Conservation (phyloP, 2,113 vertebrate species). For the Percopsis transmontana region DNA sequence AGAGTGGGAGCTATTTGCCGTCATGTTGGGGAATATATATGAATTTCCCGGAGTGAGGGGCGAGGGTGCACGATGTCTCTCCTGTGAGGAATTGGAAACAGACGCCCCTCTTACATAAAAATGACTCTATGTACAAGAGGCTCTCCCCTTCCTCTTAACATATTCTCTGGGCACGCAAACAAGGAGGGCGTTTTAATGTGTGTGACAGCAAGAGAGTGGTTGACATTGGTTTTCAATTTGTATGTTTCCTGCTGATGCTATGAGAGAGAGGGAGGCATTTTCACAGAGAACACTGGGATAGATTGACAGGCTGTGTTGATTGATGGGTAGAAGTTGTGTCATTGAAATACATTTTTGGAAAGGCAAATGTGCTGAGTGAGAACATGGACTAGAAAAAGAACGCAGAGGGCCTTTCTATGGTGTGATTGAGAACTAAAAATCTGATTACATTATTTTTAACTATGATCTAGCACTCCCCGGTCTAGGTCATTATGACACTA, state of each 20-base stretch:
- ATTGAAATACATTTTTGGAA: slow-evolving; percentile 37
- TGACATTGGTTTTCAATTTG: slow-evolving; percentile 32
- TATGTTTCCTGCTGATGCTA: background rate
- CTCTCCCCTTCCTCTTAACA: slow-evolving; percentile 66
- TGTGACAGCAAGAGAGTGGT: slow-evolving; percentile 56
- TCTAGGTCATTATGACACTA: no score
- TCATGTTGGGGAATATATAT: slow-evolving; percentile 61
- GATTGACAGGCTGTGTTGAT: slow-evolving; percentile 44
- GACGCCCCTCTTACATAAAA: slow-evolving; percentile 70
- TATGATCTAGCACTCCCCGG: background rate
- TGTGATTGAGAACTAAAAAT: slow-evolving; percentile 7
- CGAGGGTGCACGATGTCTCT: slow-evolving; percentile 72
- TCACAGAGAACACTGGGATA: slow-evolving; percentile 29
- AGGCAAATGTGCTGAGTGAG: slow-evolving; percentile 20
- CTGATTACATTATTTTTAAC: background rate
- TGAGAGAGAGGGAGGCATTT: slow-evolving; percentile 33
- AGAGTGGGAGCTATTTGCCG: slow-evolving; percentile 60
- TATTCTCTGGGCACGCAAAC: slow-evolving; percentile 68
- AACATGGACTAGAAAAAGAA: background rate
- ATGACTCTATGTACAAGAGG: slow-evolving; percentile 60
- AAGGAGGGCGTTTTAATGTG: slow-evolving; percentile 60
- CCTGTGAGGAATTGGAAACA: slow-evolving; percentile 67
- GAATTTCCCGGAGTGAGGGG: slow-evolving; percentile 64
- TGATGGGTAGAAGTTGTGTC: slow-evolving; percentile 47
- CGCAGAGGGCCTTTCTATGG: slow-evolving; percentile 3